These are phyloP conservation scores for Pseudorectes ferrugineus DNA, from an alignment of 2,113 vertebrate species.

Conservation along the genomic window DNA sequence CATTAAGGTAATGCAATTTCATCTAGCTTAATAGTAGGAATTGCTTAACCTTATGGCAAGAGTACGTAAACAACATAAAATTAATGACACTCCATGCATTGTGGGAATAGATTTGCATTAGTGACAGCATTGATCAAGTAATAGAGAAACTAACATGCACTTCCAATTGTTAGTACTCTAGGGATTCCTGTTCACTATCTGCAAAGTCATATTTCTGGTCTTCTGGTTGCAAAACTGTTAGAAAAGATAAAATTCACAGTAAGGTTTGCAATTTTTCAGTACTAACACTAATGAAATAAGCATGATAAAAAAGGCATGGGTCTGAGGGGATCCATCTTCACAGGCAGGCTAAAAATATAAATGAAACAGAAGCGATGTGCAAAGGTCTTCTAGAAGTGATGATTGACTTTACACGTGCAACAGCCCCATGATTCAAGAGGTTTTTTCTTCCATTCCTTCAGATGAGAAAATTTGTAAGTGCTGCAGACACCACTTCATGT, in stretches of 20 bases:
- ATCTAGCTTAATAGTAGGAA: conserved; percentile 80
- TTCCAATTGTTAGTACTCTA: conserved; percentile 25
- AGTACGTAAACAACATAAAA: conserved; percentile 80
- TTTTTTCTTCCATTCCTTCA: not conserved
- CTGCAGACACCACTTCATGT: not conserved
- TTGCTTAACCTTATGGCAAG: conserved; percentile 83
- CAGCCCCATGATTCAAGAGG: not conserved
- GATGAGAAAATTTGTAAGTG: not conserved
- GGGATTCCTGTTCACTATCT: conserved; percentile 15
- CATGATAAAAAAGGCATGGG: not conserved
- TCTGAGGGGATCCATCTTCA: not conserved
- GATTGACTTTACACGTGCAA: not conserved
- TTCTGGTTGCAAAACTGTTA: conserved; percentile 15
- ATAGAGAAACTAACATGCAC: conserved; percentile 46
- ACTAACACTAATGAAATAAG: not conserved
- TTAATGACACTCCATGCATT: conserved; percentile 71
- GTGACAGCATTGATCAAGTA: conserved; percentile 70
- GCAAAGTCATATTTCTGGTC: not conserved
- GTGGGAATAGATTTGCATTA: conserved; percentile 74
- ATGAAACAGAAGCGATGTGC: not conserved
- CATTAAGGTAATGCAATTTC: conserved; percentile 83
- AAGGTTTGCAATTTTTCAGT: not conserved
- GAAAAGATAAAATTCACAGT: not conserved
- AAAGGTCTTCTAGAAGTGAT: not conserved
- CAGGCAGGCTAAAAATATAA: not conserved